These are phyloP conservation scores for Lerema accius DNA, from an alignment of 1,140 invertebrate genomes.

Conservation along the genomic window DNA sequence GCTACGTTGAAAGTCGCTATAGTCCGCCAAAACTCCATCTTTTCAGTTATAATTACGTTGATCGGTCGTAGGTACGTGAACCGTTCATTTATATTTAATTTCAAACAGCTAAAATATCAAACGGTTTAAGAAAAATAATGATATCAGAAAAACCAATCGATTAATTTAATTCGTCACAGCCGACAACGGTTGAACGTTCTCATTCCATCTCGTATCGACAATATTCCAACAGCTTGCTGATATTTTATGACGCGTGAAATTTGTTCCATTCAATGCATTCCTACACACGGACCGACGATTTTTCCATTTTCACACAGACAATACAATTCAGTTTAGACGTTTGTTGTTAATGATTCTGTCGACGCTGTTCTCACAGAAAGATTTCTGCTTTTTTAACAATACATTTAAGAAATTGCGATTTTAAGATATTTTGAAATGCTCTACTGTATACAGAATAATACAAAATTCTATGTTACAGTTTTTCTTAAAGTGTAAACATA, in stretches of 20 bases:
- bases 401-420: conserved; percentile 21
- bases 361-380: conserved; percentile 43
- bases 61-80: no score
- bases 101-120: conserved; percentile 13
- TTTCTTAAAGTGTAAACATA: no score
- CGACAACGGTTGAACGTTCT: conserved; percentile 55
- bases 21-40: no score
- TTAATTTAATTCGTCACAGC: conserved; percentile 74
- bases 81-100: no score
- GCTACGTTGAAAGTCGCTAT: no score
- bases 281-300: conserved; percentile 57
- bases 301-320: conserved; percentile 76
- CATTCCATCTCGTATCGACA: conserved; percentile 59
- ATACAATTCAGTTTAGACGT: conserved; percentile 68
- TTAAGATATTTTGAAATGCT: no score
- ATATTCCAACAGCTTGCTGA: conserved; percentile 56
- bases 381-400: conserved; percentile 40
- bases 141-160: conserved; percentile 70
- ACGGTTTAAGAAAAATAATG: conserved; percentile 48
- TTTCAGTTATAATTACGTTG: no score
- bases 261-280: conserved; percentile 65
- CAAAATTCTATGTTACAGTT: no score
- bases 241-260: conserved; percentile 79
- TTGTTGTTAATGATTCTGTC: conserved; percentile 67
- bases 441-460: no score